A percentile compares a stretch with the other conserved stretches of the same genome.
phyloP scores from a whole-genome alignment of 2,797 vertebrate genomes.

The Apodemus agrarius region DNA sequence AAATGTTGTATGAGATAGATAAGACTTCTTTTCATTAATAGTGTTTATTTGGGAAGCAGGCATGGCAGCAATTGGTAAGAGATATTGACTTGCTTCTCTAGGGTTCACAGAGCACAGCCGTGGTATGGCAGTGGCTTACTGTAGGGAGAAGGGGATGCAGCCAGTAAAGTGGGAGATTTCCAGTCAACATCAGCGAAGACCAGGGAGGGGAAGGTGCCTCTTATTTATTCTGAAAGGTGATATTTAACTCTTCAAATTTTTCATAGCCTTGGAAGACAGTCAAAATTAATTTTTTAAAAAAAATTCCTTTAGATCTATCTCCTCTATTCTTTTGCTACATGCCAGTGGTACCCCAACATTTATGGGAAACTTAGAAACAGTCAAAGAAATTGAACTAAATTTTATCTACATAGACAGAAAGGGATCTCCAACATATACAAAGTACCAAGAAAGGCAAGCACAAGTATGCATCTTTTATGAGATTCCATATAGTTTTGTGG shows the following conservation, averaged over 20 bases:
- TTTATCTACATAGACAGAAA: not conserved
- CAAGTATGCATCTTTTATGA: not conserved
- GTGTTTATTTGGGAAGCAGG: conserved; percentile 20
- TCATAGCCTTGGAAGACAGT: not conserved
- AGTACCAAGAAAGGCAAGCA: not conserved
- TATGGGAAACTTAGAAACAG: not conserved
- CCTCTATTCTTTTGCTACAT: no score
- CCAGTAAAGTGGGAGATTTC: not conserved
- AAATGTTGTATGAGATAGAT: conserved; percentile 60
- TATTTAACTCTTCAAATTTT: not conserved
- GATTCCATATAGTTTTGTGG: not conserved
- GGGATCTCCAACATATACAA: not conserved
- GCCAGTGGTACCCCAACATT: not conserved
- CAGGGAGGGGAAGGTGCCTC: not conserved
- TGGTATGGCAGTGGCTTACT: not conserved
- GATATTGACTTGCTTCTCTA: not conserved
- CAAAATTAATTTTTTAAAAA: not conserved
- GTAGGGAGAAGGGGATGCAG: not conserved
- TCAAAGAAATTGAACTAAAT: not conserved
- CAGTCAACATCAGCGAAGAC: not conserved
- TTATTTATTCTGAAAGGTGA: not conserved
- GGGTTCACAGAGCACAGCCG: not conserved
- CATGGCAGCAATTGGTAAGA: not conserved
- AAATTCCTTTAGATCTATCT: no score
- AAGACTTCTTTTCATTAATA: conserved; percentile 53